Evolutionary conservation across 2,797 vertebrate species (phyloP).

Genomic region (Paramormyrops hopkinsi): DNA sequence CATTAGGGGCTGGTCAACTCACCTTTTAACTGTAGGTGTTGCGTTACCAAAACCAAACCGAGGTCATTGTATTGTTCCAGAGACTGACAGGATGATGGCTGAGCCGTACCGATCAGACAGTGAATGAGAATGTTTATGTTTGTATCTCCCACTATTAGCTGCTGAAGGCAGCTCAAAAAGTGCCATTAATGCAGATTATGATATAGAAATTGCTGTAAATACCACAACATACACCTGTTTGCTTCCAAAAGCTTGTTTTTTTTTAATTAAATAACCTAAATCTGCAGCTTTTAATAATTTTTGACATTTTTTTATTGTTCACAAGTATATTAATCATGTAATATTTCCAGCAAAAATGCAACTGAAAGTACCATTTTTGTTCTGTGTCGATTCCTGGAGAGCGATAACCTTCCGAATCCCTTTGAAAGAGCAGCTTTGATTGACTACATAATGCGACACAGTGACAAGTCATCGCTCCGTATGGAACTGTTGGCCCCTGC

Average conservation of each 20-base stretch:
- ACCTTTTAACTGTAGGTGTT: not conserved
- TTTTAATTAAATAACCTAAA: not conserved
- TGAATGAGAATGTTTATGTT: not conserved
- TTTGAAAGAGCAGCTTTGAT: not conserved
- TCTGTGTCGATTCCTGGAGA: not conserved
- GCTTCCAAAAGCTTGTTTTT: slow-evolving; percentile 1
- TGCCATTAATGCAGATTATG: not conserved
- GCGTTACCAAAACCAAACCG: not conserved
- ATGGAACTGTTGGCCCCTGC: slow-evolving; percentile 15
- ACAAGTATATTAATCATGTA: not conserved
- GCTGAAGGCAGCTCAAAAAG: not conserved
- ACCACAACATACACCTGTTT: not conserved
- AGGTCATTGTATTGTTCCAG: slow-evolving; percentile 2
- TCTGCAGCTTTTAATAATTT: not conserved
- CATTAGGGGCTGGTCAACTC: not conserved
- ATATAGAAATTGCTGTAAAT: not conserved
- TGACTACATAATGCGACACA: not conserved
- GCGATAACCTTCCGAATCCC: not conserved
- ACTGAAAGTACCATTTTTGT: not conserved
- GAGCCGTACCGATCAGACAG: not conserved
- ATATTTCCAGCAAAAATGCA: not conserved
- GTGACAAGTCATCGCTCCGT: slow-evolving; percentile 3
- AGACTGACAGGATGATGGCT: slow-evolving; percentile 5
- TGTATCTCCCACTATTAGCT: not conserved
- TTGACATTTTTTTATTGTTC: not conserved